Base-by-base conservation (phyloP, 2,888 invertebrate genomes). In the Eupelmus urozonus region DNA sequence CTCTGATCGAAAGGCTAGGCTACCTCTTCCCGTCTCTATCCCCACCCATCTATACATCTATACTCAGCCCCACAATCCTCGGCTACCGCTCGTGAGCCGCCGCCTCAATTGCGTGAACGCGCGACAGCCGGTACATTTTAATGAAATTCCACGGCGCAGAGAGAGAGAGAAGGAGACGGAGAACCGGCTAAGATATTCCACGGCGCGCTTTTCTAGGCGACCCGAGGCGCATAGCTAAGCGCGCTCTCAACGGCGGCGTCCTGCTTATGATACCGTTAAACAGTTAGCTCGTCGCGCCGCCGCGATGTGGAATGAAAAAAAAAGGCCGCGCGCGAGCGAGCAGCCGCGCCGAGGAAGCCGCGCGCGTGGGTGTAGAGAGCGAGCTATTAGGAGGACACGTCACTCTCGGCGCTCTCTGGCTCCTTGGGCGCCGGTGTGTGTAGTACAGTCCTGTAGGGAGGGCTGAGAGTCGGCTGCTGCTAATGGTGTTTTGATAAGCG, bases 111-210 rank as follows among this genome's bases (percentile, higher is more conserved):
- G 69, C 69, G 51, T 23, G 57, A 45, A 20, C 62, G 34, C 71
- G 60, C 66, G 67, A 53, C 63, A 49, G 18, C 20, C 69, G 27
- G 42, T 29, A 71, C 66, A 79, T 76, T 76, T 79, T 76, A 73
- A 76, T 72, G 79, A 76, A 79, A 79, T 79, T 76, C 67, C 76
- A 51, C 13, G 23, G 45, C 42, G 60, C 13, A 5, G 0, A 3
- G 25, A 65, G 75, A 75, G 71, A 27, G 27, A 40, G 34, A 13
- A 11, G 13, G 70, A 57, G 34, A 42, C 0, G 1, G 40, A 65
- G 77, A 73, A 65, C 77, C 82, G 84, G 82, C 80, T 84, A 82
- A 82, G 82, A 83, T 85, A 86, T 86, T 85, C 84, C 57, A 72
- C 81, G 80, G 53, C 80, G 80, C 74, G 80, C 81, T 84, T 84